Evolutionary conservation across 2,888 invertebrate species (phyloP), one percentile per base, ranked within the genome.

Genomic region (Deilephila porcellus): DNA sequence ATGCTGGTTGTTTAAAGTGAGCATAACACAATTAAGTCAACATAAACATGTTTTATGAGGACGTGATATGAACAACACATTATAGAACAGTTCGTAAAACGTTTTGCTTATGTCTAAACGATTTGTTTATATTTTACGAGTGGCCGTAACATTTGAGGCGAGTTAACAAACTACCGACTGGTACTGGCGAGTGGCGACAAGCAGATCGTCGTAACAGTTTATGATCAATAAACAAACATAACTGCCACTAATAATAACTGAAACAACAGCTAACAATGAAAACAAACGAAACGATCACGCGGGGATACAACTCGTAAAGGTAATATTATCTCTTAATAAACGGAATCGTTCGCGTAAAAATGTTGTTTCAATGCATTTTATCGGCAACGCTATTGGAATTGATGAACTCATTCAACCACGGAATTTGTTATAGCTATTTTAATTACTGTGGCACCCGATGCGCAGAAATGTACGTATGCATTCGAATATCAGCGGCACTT

Each of bases 271-370:
- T 91, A 90, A 92, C 92, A 92, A 90, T 92, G 91, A 91, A 93
- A 93, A 91, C 90, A 89, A 90, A 88, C 87, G 85, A 86, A 90
- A 88, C 87, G 86, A 83, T 89, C 90, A 84, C 88, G 84, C 80
- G 86, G 83, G 87, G 85, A 88, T 86, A 88, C 88, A 85, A 88
- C 90, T 90, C 93, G 89, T 93, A 93, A 93, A 93, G 93, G 94
- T 93, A 91, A 89, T 90, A 91, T 93, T 93, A 93, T 93, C 91
- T 93, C 93, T 93, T 91, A 92, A 93, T 94, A 93, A 93, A 93
- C 88, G 83, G 84, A 92, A 90, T 89, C 89, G 83, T 82, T 81
- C 85, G 86, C 83, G 86, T 92, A 91, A 93, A 93, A 93, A 90
- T 89, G 87, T 89, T 90, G 87, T 90, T 89, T 85, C 87, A 83